These are phyloP conservation scores for Chloroclysta siterata DNA, from an alignment of 2,888 invertebrate genomes.

Conservation along the genomic window DNA sequence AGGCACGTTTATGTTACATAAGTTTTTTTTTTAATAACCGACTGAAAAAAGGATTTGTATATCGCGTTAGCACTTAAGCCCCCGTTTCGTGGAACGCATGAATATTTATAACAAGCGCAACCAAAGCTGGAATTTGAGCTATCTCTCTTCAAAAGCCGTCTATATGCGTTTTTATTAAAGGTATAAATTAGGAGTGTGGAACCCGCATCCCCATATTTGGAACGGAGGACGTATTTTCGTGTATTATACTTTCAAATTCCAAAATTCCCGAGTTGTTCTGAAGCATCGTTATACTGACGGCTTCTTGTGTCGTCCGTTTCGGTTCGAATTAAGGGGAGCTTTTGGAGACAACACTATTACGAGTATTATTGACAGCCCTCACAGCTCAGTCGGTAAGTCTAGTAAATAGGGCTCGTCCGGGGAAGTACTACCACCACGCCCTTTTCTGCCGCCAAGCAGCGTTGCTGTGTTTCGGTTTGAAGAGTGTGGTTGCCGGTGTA, in stretches of 20 bases:
- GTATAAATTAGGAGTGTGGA: constrained; percentile 72
- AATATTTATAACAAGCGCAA: constrained; percentile 72
- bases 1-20: too few species aligned
- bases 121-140: constrained; percentile 37
- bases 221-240: constrained; percentile 59
- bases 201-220: constrained; percentile 54
- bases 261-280: constrained; percentile 63
- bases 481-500: too few species aligned
- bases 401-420: too few species aligned
- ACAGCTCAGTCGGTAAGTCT: too few species aligned
- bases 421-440: too few species aligned
- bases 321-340: constrained; percentile 27
- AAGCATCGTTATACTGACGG: constrained; percentile 64
- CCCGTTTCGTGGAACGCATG: constrained; percentile 53
- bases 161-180: constrained; percentile 72
- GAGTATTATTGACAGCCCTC: background rate
- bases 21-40: too few species aligned
- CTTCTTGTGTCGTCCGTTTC: constrained; percentile 52
- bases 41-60: constrained; percentile 9
- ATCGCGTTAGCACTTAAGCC: constrained; percentile 11
- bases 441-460: too few species aligned
- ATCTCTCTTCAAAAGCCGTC: constrained; percentile 52
- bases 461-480: too few species aligned
- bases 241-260: constrained; percentile 80
- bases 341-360: background rate